Conservation (phyloP, 2,888 invertebrate genomes). For the Chironomus riparius region DNA sequence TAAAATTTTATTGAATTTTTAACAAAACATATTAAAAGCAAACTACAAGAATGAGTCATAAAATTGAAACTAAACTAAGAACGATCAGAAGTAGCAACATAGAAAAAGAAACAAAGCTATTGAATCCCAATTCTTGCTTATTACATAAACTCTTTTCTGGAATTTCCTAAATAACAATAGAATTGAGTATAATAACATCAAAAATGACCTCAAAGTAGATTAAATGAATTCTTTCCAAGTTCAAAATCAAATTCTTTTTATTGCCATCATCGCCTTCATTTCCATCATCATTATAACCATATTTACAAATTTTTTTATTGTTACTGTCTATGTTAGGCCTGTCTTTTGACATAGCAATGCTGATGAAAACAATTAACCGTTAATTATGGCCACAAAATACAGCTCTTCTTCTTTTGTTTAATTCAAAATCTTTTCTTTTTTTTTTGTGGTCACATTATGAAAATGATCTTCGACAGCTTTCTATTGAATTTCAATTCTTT, state of each 20-base stretch:
- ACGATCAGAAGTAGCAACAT: too few species aligned
- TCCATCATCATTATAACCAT: too few species aligned
- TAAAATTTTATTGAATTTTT: too few species aligned
- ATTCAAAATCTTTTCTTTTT: too few species aligned
- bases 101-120: too few species aligned
- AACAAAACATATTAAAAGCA: too few species aligned
- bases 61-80: neutral
- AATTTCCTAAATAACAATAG: neutral
- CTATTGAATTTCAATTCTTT: too few species aligned
- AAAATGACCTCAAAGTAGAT: slow-evolving; percentile 1
- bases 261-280: neutral
- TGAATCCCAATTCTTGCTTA: too few species aligned
- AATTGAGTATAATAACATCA: neutral
- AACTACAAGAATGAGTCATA: neutral
- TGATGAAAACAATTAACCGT: neutral
- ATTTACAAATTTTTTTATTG: neutral
- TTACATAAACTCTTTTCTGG: neutral
- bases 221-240: neutral
- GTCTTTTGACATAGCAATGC: neutral
- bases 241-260: neutral
- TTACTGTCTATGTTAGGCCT: neutral
- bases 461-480: too few species aligned
- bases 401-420: neutral
- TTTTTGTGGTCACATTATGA: too few species aligned
- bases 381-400: neutral